Evolutionary conservation across 2,113 vertebrate species (phyloP).

Genomic region (Mellivora capensis): DNA sequence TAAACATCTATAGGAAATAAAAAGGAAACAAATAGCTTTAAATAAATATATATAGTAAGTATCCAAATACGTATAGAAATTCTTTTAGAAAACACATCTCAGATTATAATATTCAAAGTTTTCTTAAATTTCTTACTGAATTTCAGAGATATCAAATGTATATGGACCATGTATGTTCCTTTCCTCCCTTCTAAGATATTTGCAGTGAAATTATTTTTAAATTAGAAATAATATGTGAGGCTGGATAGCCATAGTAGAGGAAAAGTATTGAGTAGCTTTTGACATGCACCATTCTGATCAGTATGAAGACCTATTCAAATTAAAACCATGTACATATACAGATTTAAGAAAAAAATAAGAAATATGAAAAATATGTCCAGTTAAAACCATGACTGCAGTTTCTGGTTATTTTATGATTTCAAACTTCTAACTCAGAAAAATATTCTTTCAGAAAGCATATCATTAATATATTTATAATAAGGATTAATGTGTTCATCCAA

Average conservation of each 20-base stretch:
- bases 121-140: neutral
- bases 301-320: neutral
- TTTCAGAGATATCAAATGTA: neutral
- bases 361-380: neutral
- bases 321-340: neutral
- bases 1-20: neutral
- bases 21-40: neutral
- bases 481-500: neutral
- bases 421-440: neutral
- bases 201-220: neutral
- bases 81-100: neutral
- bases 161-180: neutral
- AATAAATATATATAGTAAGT: neutral
- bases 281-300: neutral
- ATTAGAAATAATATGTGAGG: neutral
- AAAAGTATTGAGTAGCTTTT: neutral
- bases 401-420: neutral
- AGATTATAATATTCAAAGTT: neutral
- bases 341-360: neutral
- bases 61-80: neutral
- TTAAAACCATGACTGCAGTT: neutral
- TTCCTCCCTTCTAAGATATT: neutral
- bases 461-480: neutral
- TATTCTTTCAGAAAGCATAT: neutral
- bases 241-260: neutral